Evolutionary conservation across 2,888 invertebrate genomes (phyloP), one percentile per base, ranked within the genome.

Genomic region (Sipha maydis): DNA sequence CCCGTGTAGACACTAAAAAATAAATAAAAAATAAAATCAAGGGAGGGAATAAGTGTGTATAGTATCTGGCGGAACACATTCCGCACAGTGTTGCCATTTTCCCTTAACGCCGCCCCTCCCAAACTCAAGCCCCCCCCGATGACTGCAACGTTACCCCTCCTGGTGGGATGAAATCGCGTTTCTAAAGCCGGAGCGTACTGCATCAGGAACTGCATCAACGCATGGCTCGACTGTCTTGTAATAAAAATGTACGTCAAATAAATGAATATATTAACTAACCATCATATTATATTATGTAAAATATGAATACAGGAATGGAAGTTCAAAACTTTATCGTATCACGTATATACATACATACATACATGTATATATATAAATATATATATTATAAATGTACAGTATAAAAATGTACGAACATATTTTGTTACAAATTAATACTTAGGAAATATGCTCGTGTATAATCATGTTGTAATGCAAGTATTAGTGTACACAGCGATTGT

Each of bases 41-140:
- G 77, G 85, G 85, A 85, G 77, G 77, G 85, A 85, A 76, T 11
- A 67, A 38, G 48, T 41, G 69, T 28, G 73, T 54, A 76, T 48
- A 69, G 71, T 83, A 77, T 77, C 73, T 86, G 56, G 71, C 75
- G 73, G 80, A 88, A 82, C 67, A 54, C 86, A 88, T 80, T 88
- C 88, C 75, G 31, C 86, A 4, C 88, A 88, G 88, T 88, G 88
- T 88, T 88, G 88, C 88, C 88, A 88, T 88, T 82, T 88, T 88
- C 88, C 88, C 88, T 82, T 88, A 88, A 76, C 48, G 61, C 75
- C n/a, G 82, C 75, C 75, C 85, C 78, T 79, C 86, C 69, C 75
- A 34, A 38, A 67, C 7, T 38, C 76, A 9, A 28, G 38, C 83
- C 56, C n/a, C n/a, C 54, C 56, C 75, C 83, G 8, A 11, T 34